Percentiles rank a stretch among this genome's conserved stretches.
Evolutionary conservation across 2,113 vertebrate species (phyloP).

Genomic region (Acrocephalus arundinaceus): DNA sequence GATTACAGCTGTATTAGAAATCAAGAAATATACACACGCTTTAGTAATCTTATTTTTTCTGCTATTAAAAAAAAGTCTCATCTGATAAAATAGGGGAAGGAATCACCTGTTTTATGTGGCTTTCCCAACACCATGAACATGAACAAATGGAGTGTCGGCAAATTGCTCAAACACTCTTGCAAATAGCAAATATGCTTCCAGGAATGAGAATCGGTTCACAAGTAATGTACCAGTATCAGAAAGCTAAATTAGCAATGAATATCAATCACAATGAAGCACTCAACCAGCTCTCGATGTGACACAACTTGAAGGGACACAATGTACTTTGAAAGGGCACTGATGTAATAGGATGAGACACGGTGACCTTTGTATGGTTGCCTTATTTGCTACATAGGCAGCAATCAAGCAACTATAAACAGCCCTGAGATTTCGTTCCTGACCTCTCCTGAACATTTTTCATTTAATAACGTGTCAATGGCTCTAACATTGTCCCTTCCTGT

Average conservation of each 20-base stretch:
- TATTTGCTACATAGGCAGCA: constrained; percentile 59
- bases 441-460: constrained; percentile 57
- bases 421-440: constrained; percentile 49
- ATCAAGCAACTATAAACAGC: constrained; percentile 63
- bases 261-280: constrained; percentile 59
- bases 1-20: neutral
- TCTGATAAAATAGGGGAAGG: neutral
- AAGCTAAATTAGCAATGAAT: constrained; percentile 60
- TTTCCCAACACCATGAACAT: neutral
- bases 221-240: constrained; percentile 20
- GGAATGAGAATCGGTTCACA: neutral
- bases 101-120: neutral
- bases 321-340: constrained; percentile 67
- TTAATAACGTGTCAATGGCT: constrained; percentile 57
- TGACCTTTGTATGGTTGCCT: constrained; percentile 62
- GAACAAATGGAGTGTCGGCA: neutral
- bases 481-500: constrained; percentile 24
- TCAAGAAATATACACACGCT: neutral
- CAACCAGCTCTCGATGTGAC: constrained; percentile 54
- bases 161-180: constrained; percentile 1
- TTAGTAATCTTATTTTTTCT: neutral
- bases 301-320: constrained; percentile 65
- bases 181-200: constrained; percentile 23
- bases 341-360: constrained; percentile 64
- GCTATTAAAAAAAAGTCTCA: neutral